A percentile compares a stretch with the other conserved stretches of the same genome.
phyloP scores from a whole-genome alignment of 2,113 vertebrate genomes.

The Pollachius pollachius region DNA sequence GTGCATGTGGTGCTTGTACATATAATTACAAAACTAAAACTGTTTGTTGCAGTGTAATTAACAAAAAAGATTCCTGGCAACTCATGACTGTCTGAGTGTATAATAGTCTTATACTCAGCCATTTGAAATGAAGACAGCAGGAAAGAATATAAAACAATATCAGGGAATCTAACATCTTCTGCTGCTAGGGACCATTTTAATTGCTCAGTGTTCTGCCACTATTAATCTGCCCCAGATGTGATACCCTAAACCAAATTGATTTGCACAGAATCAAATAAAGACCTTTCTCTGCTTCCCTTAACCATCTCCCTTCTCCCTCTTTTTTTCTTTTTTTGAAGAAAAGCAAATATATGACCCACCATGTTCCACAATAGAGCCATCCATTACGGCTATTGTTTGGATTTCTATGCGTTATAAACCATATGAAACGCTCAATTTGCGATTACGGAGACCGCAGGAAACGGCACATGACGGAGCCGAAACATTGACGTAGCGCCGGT shows the following conservation, averaged over 20 bases:
- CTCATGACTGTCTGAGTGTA: too few relatives aligned
- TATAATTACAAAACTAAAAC: not conserved
- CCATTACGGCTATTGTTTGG: not conserved
- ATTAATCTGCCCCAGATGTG: constrained; percentile 59
- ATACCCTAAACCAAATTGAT: constrained; percentile 33
- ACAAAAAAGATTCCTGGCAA: too few relatives aligned
- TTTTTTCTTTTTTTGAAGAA: not conserved
- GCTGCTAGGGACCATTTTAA: constrained; percentile 36
- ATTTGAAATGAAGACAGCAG: too few relatives aligned
- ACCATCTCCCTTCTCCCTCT: not conserved
- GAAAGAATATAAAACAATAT: constrained; percentile 21
- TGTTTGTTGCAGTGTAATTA: too few relatives aligned
- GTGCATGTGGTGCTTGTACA: constrained; percentile 10
- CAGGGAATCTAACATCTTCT: constrained; percentile 21
- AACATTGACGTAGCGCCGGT: too few relatives aligned
- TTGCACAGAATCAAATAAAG: constrained; percentile 14
- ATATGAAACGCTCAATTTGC: not conserved
- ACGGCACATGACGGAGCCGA: too few relatives aligned
- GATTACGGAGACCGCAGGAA: not conserved
- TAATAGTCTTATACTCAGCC: too few relatives aligned
- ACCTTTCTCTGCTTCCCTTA: not conserved
- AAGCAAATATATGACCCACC: not conserved
- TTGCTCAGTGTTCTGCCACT: constrained; percentile 44
- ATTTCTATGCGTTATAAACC: not conserved
- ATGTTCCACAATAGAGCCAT: not conserved